These are phyloP conservation scores for Bubo scandiacus DNA, from an alignment of 2,113 vertebrate genomes.

Conservation along the genomic window DNA sequence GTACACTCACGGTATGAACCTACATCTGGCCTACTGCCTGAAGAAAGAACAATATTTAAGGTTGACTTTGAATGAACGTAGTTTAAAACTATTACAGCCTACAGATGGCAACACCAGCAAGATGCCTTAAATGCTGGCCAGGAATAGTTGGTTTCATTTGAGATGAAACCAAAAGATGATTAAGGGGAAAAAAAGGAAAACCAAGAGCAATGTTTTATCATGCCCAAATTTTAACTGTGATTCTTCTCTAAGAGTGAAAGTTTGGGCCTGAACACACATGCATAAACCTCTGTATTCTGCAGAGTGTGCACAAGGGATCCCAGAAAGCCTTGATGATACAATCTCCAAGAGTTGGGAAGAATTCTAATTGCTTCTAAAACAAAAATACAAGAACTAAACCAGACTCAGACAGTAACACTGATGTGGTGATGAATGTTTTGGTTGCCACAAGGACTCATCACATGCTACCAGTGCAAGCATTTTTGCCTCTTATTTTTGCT, in stretches of 20 bases:
- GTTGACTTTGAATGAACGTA: not conserved
- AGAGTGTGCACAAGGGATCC: not conserved
- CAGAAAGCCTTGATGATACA: not conserved
- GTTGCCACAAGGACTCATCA: not conserved
- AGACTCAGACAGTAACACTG: not conserved
- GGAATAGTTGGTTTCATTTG: not conserved
- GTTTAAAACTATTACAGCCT: not conserved
- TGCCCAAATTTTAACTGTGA: not conserved
- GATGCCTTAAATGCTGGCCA: not conserved
- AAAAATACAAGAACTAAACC: not conserved
- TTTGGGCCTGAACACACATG: not conserved
- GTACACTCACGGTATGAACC: not conserved
- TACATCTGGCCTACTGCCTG: not conserved
- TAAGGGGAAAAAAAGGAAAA: not conserved
- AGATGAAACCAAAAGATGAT: not conserved
- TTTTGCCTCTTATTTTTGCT: not conserved
- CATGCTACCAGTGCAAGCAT: not conserved
- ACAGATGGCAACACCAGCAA: not conserved
- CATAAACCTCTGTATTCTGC: not conserved
- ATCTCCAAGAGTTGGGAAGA: not conserved
- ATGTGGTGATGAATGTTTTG: not conserved
- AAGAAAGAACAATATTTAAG: not conserved
- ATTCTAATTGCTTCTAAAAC: not conserved
- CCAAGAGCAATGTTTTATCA: not conserved
- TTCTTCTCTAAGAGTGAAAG: not conserved